Percentiles rank a stretch among this genome's conserved stretches.
Evolutionary conservation across 1,140 invertebrate species (phyloP).

Genomic region (Drosophila gunungcola): DNA sequence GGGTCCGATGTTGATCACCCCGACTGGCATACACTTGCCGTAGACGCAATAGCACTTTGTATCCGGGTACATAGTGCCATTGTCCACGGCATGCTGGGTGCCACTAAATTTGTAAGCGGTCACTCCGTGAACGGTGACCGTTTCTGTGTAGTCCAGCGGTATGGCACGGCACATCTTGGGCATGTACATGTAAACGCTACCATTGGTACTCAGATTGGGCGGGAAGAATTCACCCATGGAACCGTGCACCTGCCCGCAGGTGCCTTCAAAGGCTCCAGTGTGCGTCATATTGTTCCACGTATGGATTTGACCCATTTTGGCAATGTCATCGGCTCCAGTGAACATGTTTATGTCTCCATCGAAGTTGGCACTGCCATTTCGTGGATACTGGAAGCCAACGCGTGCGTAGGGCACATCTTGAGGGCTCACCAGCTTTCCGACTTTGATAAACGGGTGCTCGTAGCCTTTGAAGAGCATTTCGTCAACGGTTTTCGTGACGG

Average conservation of each 20-base stretch:
- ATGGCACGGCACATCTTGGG: slow-evolving; percentile 89
- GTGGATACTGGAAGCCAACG: slow-evolving; percentile 92
- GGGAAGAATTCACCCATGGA: slow-evolving; percentile 92
- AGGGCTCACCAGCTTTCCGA: slow-evolving; percentile 85
- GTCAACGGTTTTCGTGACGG: slow-evolving; percentile 87
- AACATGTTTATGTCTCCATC: slow-evolving; percentile 91
- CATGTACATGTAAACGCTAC: slow-evolving; percentile 88
- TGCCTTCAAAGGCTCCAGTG: slow-evolving; percentile 87
- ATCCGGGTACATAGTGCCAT: slow-evolving; percentile 87
- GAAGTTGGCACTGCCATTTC: slow-evolving; percentile 89
- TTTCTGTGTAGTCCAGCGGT: slow-evolving; percentile 86
- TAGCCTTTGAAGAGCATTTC: slow-evolving; percentile 92
- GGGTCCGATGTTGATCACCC: slow-evolving; percentile 88
- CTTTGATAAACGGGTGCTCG: slow-evolving; percentile 88
- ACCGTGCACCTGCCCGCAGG: slow-evolving; percentile 87
- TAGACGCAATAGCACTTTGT: slow-evolving; percentile 89
- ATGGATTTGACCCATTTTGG: slow-evolving; percentile 88
- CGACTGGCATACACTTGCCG: slow-evolving; percentile 89
- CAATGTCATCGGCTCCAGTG: slow-evolving; percentile 87
- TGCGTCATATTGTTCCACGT: slow-evolving; percentile 89
- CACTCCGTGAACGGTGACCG: slow-evolving; percentile 86
- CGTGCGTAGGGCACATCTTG: slow-evolving; percentile 87
- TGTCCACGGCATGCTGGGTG: slow-evolving; percentile 86
- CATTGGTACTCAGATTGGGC: slow-evolving; percentile 86
- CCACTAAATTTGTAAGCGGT: slow-evolving; percentile 87